Base-by-base conservation (phyloP, 2,888 invertebrate species). In the Pasiphila rectangulata region DNA sequence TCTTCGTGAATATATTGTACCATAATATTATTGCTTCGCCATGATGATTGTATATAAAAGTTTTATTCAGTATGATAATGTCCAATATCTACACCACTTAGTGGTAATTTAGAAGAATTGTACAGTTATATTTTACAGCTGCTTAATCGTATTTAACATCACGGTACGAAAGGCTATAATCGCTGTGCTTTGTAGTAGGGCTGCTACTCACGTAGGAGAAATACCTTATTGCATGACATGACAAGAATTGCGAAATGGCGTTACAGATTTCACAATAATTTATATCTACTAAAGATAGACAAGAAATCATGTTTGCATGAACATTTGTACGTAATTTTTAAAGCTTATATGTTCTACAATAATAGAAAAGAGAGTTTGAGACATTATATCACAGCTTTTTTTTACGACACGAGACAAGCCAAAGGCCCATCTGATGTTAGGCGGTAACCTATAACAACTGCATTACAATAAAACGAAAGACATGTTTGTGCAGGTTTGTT, bases 81-180 rank as follows among this genome's bases (percentile, higher is more conserved):
- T 56, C 57, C 58, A 53, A 61, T 65, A 63, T 65, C 52, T 59
- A 51, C 59, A 59, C 54, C 65, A 68, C 61, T 75, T 71, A 71
- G 69, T 68, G 72, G 69, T 75, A 75, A 75, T 74, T 75, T 69
- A 61, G 57, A 63, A 43, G 59, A 68, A 59, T 63, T 65, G 66
- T 68, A 70, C 70, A 59, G 73, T 70, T 72, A 68, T 46, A 55
- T 60, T 56, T 53, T 54, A 59, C 56, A 58, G 57, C 64, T 57
- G 65, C 61, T 62, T 56, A 64, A 63, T 63, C 64, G 58, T 61
- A 57, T 57, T 50, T 56, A 56, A 35, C 51, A 50, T 46, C 49
- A 64, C 51, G 61, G 58, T 54, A 58, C 55, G 59, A 49, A 34
- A 34, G 34, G 49, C 59, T 42, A 53, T 64, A 59, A 61, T 54